Percentiles rank a stretch among this genome's conserved stretches.
Conservation (phyloP, 2,113 vertebrate genomes). For the Grammomys dolichurus region DNA sequence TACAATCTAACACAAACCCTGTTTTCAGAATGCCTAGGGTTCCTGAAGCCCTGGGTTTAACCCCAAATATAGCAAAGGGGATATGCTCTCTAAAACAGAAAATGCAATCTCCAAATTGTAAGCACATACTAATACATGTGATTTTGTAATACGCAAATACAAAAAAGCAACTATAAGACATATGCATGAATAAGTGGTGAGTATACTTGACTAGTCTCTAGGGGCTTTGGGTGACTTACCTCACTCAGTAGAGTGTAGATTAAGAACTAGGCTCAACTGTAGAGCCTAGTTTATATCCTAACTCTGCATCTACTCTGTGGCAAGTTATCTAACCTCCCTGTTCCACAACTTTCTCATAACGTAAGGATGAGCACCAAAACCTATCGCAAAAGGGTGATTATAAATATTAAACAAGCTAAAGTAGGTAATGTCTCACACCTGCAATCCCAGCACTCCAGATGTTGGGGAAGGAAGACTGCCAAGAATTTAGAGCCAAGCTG, state of each 20-base stretch:
- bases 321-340: conserved; percentile 33
- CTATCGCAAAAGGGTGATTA: not conserved
- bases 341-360: conserved; percentile 7
- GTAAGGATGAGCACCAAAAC: not conserved
- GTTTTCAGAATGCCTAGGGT: not conserved
- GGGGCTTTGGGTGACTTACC: not conserved
- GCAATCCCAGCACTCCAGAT: not conserved
- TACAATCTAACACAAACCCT: not conserved
- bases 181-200: conserved; percentile 1
- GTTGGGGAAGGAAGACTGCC: not conserved
- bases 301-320: not conserved
- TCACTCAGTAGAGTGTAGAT: not conserved
- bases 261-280: not conserved
- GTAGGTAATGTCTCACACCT: not conserved
- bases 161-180: not conserved
- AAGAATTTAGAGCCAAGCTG: not conserved
- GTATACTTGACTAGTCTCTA: not conserved
- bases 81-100: conserved; percentile 7
- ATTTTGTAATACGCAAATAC: not conserved
- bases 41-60: not conserved
- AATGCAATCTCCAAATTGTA: conserved; percentile 22
- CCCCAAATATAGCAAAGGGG: not conserved
- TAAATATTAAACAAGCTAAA: conserved; percentile 22
- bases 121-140: conserved; percentile 15
- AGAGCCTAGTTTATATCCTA: conserved; percentile 6